A percentile compares a stretch with the other conserved stretches of the same genome.
These are phyloP conservation scores for Ardeotis arabs DNA, from an alignment of 2,113 vertebrate genomes.

Conservation along the genomic window DNA sequence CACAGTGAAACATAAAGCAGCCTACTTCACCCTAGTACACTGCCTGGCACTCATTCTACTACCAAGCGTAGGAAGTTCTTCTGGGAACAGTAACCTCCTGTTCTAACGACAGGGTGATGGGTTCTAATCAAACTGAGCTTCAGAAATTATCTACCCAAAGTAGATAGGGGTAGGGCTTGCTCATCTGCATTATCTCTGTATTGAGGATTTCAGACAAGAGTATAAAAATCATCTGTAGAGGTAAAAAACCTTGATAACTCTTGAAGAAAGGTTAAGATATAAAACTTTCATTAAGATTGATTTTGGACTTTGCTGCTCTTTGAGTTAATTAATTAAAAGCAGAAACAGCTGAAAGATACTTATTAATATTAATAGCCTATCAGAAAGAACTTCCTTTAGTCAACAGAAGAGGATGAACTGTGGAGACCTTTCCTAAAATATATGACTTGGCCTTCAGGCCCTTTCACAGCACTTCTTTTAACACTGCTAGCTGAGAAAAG, in stretches of 20 bases:
- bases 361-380: conserved; percentile 58
- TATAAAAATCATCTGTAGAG: background rate
- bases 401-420: background rate
- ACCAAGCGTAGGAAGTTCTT: background rate
- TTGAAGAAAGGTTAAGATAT: conserved; percentile 22
- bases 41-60: background rate
- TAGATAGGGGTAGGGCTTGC: background rate
- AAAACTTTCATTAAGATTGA: conserved; percentile 57
- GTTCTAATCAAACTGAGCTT: background rate
- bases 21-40: background rate
- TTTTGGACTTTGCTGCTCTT: conserved; percentile 47
- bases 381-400: conserved; percentile 20
- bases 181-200: background rate
- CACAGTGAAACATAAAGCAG: background rate
- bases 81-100: background rate
- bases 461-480: background rate
- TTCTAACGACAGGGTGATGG: background rate
- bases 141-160: background rate
- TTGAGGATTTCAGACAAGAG: background rate
- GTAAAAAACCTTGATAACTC: conserved; percentile 4
- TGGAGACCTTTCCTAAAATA: conserved; percentile 6
- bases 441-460: conserved; percentile 10
- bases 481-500: background rate
- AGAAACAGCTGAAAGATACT: conserved; percentile 35
- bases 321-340: conserved; percentile 59